Evolutionary conservation across 92 coral and sea anemone species (phyloP).

Genomic region (Porites divaricata): DNA sequence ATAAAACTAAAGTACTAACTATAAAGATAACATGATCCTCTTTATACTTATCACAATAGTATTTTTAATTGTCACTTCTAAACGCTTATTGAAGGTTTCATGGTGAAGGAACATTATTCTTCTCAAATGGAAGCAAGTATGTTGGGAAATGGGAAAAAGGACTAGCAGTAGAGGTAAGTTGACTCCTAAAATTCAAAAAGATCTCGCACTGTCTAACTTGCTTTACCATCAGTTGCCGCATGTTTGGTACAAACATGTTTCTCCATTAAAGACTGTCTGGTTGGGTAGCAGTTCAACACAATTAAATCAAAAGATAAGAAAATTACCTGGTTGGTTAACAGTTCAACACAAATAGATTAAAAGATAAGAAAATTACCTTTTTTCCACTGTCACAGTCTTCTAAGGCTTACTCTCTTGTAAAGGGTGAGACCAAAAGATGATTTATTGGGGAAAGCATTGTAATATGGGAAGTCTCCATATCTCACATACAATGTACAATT

Average conservation of each 20-base stretch:
- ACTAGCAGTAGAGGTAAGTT: constrained; percentile 78
- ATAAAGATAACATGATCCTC: no score
- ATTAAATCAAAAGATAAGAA: no score
- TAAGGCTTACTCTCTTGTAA: no score
- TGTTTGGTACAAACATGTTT: not conserved
- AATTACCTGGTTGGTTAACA: no score
- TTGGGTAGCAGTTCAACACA: no score
- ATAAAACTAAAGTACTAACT: no score
- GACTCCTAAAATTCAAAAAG: not conserved
- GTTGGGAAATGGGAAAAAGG: constrained; percentile 95
- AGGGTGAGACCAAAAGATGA: no score
- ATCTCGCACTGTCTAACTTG: not conserved
- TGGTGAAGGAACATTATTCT: constrained; percentile 88
- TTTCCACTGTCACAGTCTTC: no score
- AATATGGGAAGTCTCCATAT: not conserved
- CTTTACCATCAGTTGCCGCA: not conserved
- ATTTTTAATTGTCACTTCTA: not conserved
- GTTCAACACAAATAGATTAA: no score
- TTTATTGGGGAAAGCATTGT: no score
- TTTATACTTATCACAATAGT: not conserved
- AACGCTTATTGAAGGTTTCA: constrained; percentile 78
- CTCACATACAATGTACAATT: not conserved
- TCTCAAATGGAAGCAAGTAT: constrained; percentile 97
- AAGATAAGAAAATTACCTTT: no score
- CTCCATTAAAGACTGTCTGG: no score